These are phyloP conservation scores for Pyrrhia umbra DNA, from an alignment of 2,888 invertebrate genomes.

Conservation along the genomic window DNA sequence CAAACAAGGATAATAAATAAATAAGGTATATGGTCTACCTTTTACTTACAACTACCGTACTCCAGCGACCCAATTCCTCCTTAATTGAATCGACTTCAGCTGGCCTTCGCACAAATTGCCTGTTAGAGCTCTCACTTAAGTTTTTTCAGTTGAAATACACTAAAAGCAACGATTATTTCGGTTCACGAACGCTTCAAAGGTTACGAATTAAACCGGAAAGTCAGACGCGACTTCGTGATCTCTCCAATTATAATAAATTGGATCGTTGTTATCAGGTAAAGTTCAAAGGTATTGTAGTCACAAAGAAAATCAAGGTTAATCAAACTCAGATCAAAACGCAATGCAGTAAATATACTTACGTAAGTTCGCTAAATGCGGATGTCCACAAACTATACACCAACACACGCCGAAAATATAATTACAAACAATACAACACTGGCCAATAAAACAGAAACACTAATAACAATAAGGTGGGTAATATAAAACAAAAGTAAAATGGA, in stretches of 20 bases:
- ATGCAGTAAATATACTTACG: slow-evolving; percentile 89
- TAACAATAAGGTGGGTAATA: slow-evolving; percentile 52
- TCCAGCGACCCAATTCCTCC: slow-evolving; percentile 65
- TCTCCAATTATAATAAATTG: slow-evolving; percentile 36
- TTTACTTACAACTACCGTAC: slow-evolving; percentile 58
- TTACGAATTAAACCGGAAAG: slow-evolving; percentile 29
- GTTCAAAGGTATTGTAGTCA: slow-evolving; percentile 9
- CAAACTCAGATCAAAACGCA: slow-evolving; percentile 76
- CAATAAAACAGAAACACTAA: slow-evolving; percentile 65
- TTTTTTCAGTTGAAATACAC: slow-evolving; percentile 51
- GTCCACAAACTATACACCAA: slow-evolving; percentile 72
- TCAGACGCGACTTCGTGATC: slow-evolving; percentile 20
- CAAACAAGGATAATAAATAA: slow-evolving; percentile 47
- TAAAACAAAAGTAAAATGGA: slow-evolving; percentile 61
- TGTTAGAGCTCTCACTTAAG: slow-evolving; percentile 56
- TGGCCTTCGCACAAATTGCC: slow-evolving; percentile 62
- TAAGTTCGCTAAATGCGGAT: slow-evolving; percentile 81
- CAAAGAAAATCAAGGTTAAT: slow-evolving; percentile 36
- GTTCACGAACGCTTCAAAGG: slow-evolving; percentile 40
- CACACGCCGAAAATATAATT: slow-evolving; percentile 70
- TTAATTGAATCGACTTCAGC: slow-evolving; percentile 65
- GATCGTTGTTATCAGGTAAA: slow-evolving; percentile 8
- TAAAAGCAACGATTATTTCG: slow-evolving; percentile 47
- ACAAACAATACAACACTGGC: slow-evolving; percentile 64
- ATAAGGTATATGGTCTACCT: slow-evolving; percentile 32